Base-by-base conservation (phyloP, 2,888 invertebrate species). In the Cybosia mesomella region DNA sequence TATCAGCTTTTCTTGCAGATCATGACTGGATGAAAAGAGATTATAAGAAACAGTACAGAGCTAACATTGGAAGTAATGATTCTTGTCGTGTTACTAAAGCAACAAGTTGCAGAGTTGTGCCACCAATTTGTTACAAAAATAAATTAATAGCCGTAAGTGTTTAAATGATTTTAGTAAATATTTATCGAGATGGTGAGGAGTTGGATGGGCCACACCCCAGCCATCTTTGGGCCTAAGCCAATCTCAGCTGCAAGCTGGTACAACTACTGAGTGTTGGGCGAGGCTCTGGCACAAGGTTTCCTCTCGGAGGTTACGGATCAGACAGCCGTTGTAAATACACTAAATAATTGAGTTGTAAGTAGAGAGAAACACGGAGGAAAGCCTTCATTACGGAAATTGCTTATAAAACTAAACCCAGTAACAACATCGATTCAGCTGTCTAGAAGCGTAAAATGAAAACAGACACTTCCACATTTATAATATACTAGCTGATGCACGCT, bases 1-100 rank as follows among this genome's bases (percentile, higher is more conserved):
- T 89, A 68, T 83, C 85, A 13, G 76, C 82, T 1, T 89, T 83
- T 72, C 70, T 90, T 39, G 82, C 82, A 36, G 87, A 90, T 58
- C 77, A 82, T 39, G 83, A 86, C 49, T 87, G 86, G 86, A 75
- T 72, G 66, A 78, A 75, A 67, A 72, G 49, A 49, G 74, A 76
- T 59, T 77, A 55, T 43, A 78, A n/a, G 13, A 70, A 66, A 53
- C 15, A 43, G 11, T 24, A 53, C 11, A 68, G 13, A 13, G 49
- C 3, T 11, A 18, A 22, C 0, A 58, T 67, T 28, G 62, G 3
- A 28, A 64, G 57, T 8, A 58, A 66, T 2, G 68, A 73, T 70
- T 70, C 66, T 34, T 58, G 59, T 28, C 43, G 22, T 24, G 53
- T 39, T 8, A 43, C 24, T 39, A 64, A 54, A 36, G 22, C 22